A percentile compares a stretch with the other conserved stretches of the same genome.
Evolutionary conservation across 2,797 vertebrate species (phyloP).

Genomic region (Bucorvus abyssinicus): DNA sequence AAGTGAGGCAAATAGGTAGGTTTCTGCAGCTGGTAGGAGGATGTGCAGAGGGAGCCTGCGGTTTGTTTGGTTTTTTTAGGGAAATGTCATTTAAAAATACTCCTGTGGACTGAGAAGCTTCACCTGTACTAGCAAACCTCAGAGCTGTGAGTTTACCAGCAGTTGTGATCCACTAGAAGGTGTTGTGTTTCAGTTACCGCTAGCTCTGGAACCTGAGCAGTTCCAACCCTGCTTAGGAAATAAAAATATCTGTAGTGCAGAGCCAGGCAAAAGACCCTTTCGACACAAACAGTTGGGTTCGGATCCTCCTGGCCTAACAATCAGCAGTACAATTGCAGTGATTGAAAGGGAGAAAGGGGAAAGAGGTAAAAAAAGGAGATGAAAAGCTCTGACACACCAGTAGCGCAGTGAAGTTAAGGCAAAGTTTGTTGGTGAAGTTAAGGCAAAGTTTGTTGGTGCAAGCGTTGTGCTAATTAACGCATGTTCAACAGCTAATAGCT

Average conservation of each 20-base stretch:
- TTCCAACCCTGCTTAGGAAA: background rate
- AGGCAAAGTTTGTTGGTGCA: background rate
- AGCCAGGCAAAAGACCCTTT: background rate
- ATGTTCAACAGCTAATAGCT: background rate
- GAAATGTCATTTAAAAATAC: conserved; percentile 49
- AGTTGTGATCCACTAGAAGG: background rate
- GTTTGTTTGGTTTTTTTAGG: conserved; percentile 21
- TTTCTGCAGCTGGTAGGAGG: conserved; percentile 42
- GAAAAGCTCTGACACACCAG: background rate
- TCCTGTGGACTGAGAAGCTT: background rate
- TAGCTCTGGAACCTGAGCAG: too few species aligned
- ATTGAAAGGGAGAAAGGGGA: background rate
- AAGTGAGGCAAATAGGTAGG: background rate
- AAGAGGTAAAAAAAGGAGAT: background rate
- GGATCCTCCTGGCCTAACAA: background rate
- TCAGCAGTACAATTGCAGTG: background rate
- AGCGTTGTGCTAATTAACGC: background rate
- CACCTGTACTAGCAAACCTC: background rate
- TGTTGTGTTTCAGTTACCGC: background rate
- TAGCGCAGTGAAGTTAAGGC: background rate
- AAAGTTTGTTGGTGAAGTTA: background rate
- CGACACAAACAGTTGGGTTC: accelerated
- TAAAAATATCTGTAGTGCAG: background rate
- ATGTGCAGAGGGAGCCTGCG: conserved; percentile 29
- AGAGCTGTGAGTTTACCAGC: background rate